A percentile compares a stretch with the other conserved stretches of the same genome.
These are phyloP conservation scores for Oryzias curvinotus DNA, from an alignment of 2,113 vertebrate genomes.

Conservation along the genomic window DNA sequence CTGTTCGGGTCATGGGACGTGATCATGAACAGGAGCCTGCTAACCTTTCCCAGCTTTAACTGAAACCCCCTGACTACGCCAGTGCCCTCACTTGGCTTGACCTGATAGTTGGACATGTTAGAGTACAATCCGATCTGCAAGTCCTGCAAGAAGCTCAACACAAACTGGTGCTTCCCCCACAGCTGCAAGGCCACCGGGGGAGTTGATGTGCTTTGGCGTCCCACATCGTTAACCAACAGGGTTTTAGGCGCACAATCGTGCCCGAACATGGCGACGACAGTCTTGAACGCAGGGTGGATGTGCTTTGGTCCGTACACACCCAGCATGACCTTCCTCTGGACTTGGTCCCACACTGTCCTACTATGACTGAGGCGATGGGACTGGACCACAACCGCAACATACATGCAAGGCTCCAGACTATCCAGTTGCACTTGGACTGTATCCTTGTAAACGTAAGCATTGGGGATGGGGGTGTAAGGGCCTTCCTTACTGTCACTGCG, in stretches of 20 bases:
- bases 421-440: constrained; percentile 90
- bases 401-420: constrained; percentile 92
- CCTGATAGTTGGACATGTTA: constrained; percentile 92
- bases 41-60: constrained; percentile 91
- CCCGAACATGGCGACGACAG: constrained; percentile 91
- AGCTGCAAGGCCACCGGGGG: constrained; percentile 90
- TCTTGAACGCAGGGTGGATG: constrained; percentile 95
- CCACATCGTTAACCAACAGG: constrained; percentile 86
- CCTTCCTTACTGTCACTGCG: constrained; percentile 90
- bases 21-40: constrained; percentile 89
- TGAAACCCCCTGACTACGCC: constrained; percentile 88
- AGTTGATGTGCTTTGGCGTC: constrained; percentile 72
- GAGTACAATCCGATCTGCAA: constrained; percentile 90
- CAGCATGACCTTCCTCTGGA: constrained; percentile 87
- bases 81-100: constrained; percentile 81
- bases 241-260: constrained; percentile 94
- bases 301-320: constrained; percentile 94
- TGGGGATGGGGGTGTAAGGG: constrained; percentile 81
- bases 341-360: constrained; percentile 89
- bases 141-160: constrained; percentile 86
- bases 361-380: constrained; percentile 80
- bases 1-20: constrained; percentile 79
- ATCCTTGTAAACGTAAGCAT: constrained; percentile 85
- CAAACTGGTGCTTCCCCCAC: constrained; percentile 95
- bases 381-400: constrained; percentile 85